These are phyloP conservation scores for Neoarius graeffei DNA, from an alignment of 2,113 vertebrate genomes.

Conservation along the genomic window DNA sequence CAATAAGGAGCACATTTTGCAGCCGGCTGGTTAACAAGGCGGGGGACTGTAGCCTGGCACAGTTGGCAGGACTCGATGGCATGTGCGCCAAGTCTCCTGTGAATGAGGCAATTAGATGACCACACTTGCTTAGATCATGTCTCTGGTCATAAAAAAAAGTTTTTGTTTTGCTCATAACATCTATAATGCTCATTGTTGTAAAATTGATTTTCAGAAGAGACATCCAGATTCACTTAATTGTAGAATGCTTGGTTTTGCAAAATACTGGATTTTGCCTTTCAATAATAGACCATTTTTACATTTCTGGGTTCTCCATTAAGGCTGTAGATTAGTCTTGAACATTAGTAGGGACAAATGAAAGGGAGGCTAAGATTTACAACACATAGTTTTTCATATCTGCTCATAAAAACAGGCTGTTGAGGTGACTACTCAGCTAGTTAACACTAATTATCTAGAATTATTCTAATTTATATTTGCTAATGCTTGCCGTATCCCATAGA, in stretches of 20 bases:
- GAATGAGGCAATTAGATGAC: conserved; percentile 65
- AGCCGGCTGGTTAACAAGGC: conserved; percentile 50
- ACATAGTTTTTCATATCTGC: background rate
- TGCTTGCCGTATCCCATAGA: background rate
- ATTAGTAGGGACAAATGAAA: background rate
- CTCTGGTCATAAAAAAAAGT: conserved; percentile 55
- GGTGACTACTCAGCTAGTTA: no score
- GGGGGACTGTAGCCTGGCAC: conserved; percentile 61
- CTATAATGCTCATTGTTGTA: no score
- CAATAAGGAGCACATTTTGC: conserved; percentile 56
- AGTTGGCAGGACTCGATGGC: conserved; percentile 53
- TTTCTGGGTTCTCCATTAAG: background rate
- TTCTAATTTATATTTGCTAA: background rate
- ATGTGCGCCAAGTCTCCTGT: conserved; percentile 59
- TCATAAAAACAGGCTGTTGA: background rate
- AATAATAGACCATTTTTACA: background rate
- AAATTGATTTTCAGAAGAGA: background rate
- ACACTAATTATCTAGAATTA: background rate
- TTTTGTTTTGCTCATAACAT: background rate
- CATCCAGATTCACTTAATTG: background rate
- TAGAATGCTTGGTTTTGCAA: background rate
- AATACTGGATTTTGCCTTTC: background rate
- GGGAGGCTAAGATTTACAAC: background rate
- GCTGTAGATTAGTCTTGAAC: background rate
- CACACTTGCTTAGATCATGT: conserved; percentile 56